A percentile compares a stretch with the other conserved stretches of the same genome.
Evolutionary conservation across 2,797 vertebrate genomes (phyloP).

Genomic region (Thunnus albacares): DNA sequence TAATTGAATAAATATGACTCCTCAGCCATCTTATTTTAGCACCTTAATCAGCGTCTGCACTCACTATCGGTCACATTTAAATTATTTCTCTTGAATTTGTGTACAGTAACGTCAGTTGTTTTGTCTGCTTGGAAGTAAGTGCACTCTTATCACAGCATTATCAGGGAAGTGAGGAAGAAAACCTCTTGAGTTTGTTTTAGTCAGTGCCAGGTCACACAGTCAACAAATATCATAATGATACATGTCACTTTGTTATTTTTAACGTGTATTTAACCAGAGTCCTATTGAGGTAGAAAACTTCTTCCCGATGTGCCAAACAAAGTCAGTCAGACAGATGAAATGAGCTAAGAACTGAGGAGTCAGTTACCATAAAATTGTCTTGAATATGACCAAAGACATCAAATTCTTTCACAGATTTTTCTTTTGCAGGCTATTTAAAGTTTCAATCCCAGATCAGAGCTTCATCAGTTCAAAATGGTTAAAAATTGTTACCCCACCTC

Average conservation of each 20-base stretch:
- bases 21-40: neutral
- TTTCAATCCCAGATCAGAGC: no score
- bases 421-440: no score
- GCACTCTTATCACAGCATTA: neutral
- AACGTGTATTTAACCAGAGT: no score
- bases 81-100: neutral
- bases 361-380: neutral
- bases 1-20: neutral
- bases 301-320: no score
- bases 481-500: no score
- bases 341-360: neutral
- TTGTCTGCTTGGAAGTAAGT: no score
- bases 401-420: no score
- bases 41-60: neutral
- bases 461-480: no score
- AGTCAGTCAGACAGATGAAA: neutral
- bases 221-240: no score
- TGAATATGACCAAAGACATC: no score
- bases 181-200: neutral
- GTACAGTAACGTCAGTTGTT: neutral
- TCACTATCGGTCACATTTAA: neutral
- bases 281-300: no score
- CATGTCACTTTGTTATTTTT: no score
- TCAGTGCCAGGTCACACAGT: neutral
- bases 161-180: neutral